phyloP scores from a whole-genome alignment of 23 tunicate genomes.

The Ascidia mentula region DNA sequence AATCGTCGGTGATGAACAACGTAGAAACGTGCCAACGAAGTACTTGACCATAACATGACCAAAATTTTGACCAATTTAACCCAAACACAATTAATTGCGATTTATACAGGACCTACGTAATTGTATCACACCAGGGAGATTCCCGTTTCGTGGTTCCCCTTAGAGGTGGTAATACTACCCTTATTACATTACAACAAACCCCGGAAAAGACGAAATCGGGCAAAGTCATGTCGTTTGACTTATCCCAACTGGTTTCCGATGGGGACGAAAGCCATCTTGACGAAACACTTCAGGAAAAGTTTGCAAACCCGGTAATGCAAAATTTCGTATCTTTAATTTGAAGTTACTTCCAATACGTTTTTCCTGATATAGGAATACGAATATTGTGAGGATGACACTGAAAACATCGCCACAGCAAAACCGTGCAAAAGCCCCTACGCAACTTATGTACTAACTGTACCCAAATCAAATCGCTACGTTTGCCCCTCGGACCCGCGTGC shows the following conservation, averaged over 20 bases:
- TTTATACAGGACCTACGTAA: slow-evolving; percentile 21
- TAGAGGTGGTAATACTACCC: background rate
- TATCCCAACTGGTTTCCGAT: slow-evolving; percentile 23
- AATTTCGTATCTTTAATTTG: too few relatives aligned
- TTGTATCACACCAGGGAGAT: slow-evolving; percentile 43
- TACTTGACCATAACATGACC: too few relatives aligned
- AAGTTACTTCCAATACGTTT: too few relatives aligned
- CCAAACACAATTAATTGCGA: too few relatives aligned
- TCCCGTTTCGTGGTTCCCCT: slow-evolving; percentile 27
- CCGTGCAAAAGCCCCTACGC: slow-evolving; percentile 52
- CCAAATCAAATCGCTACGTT: slow-evolving; percentile 11
- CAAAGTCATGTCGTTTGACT: slow-evolving; percentile 38
- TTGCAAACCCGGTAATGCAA: slow-evolving; percentile 31
- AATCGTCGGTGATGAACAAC: slow-evolving; percentile 1
- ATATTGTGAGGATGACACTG: slow-evolving; percentile 28
- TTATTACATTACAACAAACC: slow-evolving; percentile 20
- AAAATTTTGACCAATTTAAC: too few relatives aligned
- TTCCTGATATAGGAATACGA: slow-evolving; percentile 10
- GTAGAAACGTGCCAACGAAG: background rate
- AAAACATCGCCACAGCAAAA: slow-evolving; percentile 23
- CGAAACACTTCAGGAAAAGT: slow-evolving; percentile 24
- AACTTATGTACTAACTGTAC: slow-evolving; percentile 19
- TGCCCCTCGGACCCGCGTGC: slow-evolving; percentile 31
- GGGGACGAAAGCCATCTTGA: slow-evolving; percentile 22
- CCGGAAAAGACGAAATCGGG: slow-evolving; percentile 40